Percentiles rank a stretch among this genome's conserved stretches.
Evolutionary conservation across 2,888 invertebrate genomes (phyloP).

Genomic region (Masnerella sp.): DNA sequence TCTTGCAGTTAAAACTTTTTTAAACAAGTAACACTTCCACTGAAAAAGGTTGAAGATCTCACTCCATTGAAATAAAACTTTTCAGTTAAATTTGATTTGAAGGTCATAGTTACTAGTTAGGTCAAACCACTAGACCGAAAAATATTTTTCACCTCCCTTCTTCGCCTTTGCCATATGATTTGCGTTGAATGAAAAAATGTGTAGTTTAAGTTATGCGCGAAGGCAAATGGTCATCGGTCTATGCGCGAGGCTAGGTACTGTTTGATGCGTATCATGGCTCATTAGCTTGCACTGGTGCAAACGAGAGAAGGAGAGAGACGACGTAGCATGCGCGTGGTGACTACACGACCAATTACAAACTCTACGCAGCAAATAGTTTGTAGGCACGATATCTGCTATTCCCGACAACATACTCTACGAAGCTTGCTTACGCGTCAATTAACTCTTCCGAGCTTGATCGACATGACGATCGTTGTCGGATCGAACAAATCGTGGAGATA

Average conservation of each 20-base stretch:
- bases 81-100: too few relatives aligned
- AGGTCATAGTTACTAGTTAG: too few relatives aligned
- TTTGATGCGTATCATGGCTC: slow-evolving; percentile 77
- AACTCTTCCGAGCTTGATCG: slow-evolving; percentile 49
- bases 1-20: too few relatives aligned
- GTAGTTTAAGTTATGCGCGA: slow-evolving; percentile 35
- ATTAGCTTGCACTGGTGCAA: slow-evolving; percentile 74
- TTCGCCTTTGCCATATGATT: too few relatives aligned
- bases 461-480: slow-evolving; percentile 50
- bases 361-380: slow-evolving; percentile 75
- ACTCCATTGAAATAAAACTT: too few relatives aligned
- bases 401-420: slow-evolving; percentile 58
- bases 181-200: slow-evolving; percentile 26
- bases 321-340: slow-evolving; percentile 68
- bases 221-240: slow-evolving; percentile 31
- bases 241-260: slow-evolving; percentile 65
- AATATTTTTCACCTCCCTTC: too few relatives aligned
- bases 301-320: slow-evolving; percentile 65
- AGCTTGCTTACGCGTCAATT: slow-evolving; percentile 59
- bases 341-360: slow-evolving; percentile 76
- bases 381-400: slow-evolving; percentile 69
- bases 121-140: too few relatives aligned
- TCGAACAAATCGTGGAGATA: slow-evolving; percentile 46
- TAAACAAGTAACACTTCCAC: too few relatives aligned
- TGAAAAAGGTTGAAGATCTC: too few relatives aligned